Conservation (phyloP, 2,113 vertebrate genomes). For the Etheostoma spectabile region DNA sequence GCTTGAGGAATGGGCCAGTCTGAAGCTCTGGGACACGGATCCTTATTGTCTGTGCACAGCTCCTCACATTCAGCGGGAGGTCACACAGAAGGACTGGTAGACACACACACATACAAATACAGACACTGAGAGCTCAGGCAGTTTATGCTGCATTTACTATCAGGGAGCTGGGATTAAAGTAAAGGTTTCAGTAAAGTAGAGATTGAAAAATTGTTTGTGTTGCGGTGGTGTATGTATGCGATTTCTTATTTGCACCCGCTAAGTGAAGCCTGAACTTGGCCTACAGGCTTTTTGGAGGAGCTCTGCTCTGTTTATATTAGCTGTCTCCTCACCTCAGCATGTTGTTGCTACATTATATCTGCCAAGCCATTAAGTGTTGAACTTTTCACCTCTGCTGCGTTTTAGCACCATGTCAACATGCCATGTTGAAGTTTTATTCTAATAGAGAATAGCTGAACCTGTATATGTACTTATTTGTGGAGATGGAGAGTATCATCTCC, state of each 20-base stretch:
- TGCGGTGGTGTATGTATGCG: neutral
- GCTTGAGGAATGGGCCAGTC: slow-evolving; percentile 47
- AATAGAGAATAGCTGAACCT: neutral
- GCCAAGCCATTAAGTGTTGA: slow-evolving; percentile 36
- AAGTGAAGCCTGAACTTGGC: slow-evolving; percentile 34
- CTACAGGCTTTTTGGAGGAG: slow-evolving; percentile 32
- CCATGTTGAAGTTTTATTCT: neutral
- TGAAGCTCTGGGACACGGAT: slow-evolving; percentile 52
- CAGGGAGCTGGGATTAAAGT: slow-evolving; percentile 38
- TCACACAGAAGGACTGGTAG: slow-evolving; percentile 31
- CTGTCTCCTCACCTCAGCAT: slow-evolving; percentile 56
- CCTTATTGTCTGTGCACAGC: slow-evolving; percentile 54
- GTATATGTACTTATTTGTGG: neutral
- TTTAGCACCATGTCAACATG: slow-evolving; percentile 20
- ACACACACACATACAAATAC: slow-evolving; percentile 19
- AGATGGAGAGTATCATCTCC: neutral
- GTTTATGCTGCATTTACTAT: slow-evolving; percentile 42
- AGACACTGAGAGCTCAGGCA: slow-evolving; percentile 25
- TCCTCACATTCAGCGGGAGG: slow-evolving; percentile 36
- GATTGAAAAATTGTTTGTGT: slow-evolving; percentile 7
- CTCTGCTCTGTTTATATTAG: slow-evolving; percentile 57
- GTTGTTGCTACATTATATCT: slow-evolving; percentile 12
- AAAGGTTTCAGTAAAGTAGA: slow-evolving; percentile 45
- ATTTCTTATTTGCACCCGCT: slow-evolving; percentile 18
- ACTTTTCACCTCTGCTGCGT: slow-evolving; percentile 62